phyloP scores from a whole-genome alignment of 2,888 invertebrate genomes.

The Lamproptera curius region DNA sequence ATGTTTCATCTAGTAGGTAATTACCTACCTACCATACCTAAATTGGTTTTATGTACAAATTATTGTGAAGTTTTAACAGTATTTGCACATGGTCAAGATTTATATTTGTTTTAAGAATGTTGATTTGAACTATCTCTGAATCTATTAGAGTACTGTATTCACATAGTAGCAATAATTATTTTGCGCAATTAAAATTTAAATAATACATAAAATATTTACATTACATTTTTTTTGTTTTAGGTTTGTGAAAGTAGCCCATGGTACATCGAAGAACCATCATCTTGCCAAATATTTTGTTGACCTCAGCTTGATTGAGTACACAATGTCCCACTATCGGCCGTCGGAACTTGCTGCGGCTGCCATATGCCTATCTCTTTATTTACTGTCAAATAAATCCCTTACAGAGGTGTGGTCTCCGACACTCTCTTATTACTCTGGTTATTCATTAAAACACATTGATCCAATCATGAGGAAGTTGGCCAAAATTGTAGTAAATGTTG shows the following conservation, averaged over 20 bases:
- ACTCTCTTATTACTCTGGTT: constrained; percentile 86
- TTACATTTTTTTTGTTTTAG: constrained; percentile 52
- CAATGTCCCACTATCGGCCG: constrained; percentile 86
- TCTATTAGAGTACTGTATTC: too few relatives aligned
- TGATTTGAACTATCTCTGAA: too few relatives aligned
- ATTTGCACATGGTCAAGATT: too few relatives aligned
- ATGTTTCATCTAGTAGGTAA: too few relatives aligned
- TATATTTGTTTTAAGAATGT: too few relatives aligned
- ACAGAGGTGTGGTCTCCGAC: constrained; percentile 85
- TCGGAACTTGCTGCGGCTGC: constrained; percentile 91
- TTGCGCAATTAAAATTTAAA: background rate
- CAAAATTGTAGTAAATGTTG: constrained; percentile 81
- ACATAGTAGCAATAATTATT: background rate
- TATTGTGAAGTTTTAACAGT: too few relatives aligned
- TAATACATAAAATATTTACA: too few relatives aligned
- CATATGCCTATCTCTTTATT: constrained; percentile 82
- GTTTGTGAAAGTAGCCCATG: constrained; percentile 79
- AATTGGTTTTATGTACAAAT: too few relatives aligned
- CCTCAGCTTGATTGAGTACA: constrained; percentile 88
- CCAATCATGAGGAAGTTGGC: constrained; percentile 85
- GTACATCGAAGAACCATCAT: constrained; percentile 81
- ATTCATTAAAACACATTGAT: constrained; percentile 82
- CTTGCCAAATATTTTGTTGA: constrained; percentile 96
- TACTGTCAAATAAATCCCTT: constrained; percentile 71
- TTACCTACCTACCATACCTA: too few relatives aligned